phyloP scores from a whole-genome alignment of 2,113 vertebrate genomes.

The Herpailurus yagouaroundi region DNA sequence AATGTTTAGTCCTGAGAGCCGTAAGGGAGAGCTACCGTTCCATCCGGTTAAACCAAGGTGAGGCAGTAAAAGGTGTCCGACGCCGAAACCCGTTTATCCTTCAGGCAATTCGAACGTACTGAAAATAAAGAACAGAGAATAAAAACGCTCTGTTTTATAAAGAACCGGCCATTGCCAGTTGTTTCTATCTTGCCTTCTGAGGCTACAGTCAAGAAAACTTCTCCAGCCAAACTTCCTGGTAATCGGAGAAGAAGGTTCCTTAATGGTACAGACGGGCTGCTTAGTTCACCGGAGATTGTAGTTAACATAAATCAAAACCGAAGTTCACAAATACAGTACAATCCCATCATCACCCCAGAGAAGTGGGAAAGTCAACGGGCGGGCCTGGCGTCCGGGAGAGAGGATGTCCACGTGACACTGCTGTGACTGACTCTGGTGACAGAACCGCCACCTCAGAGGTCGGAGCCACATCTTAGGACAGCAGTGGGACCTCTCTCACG shows the following conservation, averaged over 20 bases:
- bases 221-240: not conserved
- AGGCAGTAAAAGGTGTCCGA: not conserved
- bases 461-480: not conserved
- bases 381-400: not conserved
- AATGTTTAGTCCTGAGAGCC: not conserved
- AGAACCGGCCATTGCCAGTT: not conserved
- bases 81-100: not conserved
- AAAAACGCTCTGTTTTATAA: not conserved
- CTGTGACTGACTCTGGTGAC: not conserved
- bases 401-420: not conserved
- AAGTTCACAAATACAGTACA: not conserved
- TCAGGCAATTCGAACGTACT: not conserved
- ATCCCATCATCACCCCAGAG: not conserved
- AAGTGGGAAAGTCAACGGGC: not conserved
- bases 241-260: not conserved
- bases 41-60: not conserved
- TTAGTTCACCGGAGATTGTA: not conserved
- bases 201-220: not conserved
- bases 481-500: not conserved
- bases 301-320: not conserved
- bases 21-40: not conserved
- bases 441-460: not conserved
- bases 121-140: not conserved
- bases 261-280: not conserved
- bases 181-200: not conserved